phyloP scores from a whole-genome alignment of 2,113 vertebrate genomes.

The Sterna hirundo region DNA sequence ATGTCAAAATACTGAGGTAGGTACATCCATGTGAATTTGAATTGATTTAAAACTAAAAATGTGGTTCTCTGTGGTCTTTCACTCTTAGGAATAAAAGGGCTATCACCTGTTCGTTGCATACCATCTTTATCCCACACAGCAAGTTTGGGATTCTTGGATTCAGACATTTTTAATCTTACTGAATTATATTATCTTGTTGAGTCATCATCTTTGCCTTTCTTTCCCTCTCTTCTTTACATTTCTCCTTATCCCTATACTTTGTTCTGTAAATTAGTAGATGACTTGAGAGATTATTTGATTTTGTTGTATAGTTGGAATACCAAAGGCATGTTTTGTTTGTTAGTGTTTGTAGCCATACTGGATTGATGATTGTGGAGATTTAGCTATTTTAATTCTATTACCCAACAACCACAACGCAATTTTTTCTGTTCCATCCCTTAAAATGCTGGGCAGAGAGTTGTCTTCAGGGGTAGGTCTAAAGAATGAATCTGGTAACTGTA shows the following conservation, averaged over 20 bases:
- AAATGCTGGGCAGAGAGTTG: neutral
- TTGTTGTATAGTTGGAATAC: neutral
- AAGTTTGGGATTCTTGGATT: neutral
- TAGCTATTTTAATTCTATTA: neutral
- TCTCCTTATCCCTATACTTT: neutral
- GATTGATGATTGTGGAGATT: neutral
- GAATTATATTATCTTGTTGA: neutral
- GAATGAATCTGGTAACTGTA: neutral
- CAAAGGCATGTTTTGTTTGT: neutral
- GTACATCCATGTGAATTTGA: neutral
- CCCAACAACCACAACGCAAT: neutral
- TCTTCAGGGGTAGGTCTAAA: neutral
- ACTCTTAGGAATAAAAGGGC: neutral
- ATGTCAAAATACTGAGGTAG: neutral
- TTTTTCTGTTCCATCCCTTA: neutral
- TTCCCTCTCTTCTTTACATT: neutral
- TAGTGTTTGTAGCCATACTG: neutral
- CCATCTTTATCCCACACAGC: neutral
- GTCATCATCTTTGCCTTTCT: neutral
- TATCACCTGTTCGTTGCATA: neutral
- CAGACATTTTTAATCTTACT: neutral
- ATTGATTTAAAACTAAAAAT: neutral
- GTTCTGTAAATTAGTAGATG: neutral
- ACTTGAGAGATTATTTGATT: neutral
- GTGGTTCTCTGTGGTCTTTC: neutral